Percentiles rank a stretch among this genome's conserved stretches.
phyloP scores from a whole-genome alignment of 2,888 invertebrate species.

The Pristionchus maxplancki region DNA sequence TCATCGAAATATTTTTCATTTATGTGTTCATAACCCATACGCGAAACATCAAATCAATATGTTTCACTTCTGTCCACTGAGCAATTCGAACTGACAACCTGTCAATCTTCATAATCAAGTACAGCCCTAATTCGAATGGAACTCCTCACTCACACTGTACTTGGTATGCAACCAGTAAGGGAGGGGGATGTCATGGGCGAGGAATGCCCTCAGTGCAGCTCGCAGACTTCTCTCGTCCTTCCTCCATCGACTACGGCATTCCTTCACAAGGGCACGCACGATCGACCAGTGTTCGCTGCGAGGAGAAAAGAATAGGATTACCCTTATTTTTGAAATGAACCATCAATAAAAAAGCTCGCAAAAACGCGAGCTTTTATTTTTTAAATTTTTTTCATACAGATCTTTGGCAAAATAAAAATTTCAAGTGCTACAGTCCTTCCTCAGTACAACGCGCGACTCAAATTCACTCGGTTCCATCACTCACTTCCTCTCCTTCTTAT shows the following conservation, averaged over 20 bases:
- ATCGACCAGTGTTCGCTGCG: constrained; percentile 51
- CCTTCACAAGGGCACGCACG: constrained; percentile 43
- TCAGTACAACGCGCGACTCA: too few relatives aligned
- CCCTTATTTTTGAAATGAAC: too few relatives aligned
- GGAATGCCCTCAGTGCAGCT: constrained; percentile 24
- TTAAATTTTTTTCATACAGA: too few relatives aligned
- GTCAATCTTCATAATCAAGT: background rate
- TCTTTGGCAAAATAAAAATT: background rate
- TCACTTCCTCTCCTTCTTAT: constrained; percentile 39
- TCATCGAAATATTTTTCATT: background rate
- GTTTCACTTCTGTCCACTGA: background rate
- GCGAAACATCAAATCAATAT: background rate
- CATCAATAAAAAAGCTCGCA: too few relatives aligned
- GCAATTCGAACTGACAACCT: background rate
- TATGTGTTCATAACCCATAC: background rate
- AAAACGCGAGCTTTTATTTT: too few relatives aligned
- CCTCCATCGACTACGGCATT: constrained; percentile 1
- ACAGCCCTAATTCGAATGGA: background rate
- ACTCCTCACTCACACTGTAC: constrained; percentile 1
- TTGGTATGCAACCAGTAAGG: constrained; percentile 48
- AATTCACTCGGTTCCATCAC: background rate
- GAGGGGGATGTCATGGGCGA: constrained; percentile 22
- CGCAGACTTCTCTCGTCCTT: constrained; percentile 25
- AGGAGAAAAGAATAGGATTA: too few relatives aligned
- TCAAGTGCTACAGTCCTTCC: too few relatives aligned